Evolutionary conservation across 2,888 invertebrate species (phyloP).

Genomic region (Dicranocentrus wangi): DNA sequence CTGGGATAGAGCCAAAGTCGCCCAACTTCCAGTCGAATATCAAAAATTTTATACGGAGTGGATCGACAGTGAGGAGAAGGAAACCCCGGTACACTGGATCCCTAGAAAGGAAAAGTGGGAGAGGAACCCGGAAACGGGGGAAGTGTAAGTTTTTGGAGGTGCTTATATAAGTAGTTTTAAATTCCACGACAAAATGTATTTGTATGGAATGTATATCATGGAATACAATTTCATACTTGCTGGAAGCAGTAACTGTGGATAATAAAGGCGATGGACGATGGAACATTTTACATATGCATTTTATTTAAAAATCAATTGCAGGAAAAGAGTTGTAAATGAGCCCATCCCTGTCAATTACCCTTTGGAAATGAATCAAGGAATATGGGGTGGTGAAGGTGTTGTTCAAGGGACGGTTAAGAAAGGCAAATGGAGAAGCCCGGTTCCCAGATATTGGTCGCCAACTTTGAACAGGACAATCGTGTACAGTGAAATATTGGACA

Average conservation of each 20-base stretch:
- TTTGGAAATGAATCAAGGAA: slow-evolving; percentile 85
- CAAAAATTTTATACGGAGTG: slow-evolving; percentile 91
- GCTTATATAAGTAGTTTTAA: not conserved
- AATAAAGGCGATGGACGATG: too few species aligned
- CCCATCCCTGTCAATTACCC: slow-evolving; percentile 86
- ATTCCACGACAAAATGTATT: too few species aligned
- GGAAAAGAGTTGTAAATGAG: slow-evolving; percentile 83
- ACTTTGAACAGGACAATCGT: slow-evolving; percentile 85
- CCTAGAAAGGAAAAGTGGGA: slow-evolving; percentile 84
- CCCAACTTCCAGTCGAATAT: slow-evolving; percentile 83
- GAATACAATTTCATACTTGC: too few species aligned
- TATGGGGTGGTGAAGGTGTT: slow-evolving; percentile 98
- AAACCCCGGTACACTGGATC: slow-evolving; percentile 81
- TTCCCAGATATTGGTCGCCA: slow-evolving; percentile 93
- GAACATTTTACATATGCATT: too few species aligned
- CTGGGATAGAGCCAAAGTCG: slow-evolving; percentile 54
- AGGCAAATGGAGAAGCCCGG: slow-evolving; percentile 79
- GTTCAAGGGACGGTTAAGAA: slow-evolving; percentile 89
- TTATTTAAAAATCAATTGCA: slow-evolving; percentile 74
- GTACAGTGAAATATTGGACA: slow-evolving; percentile 91
- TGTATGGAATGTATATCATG: too few species aligned
- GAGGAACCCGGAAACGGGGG: slow-evolving; percentile 83
- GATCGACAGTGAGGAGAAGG: slow-evolving; percentile 79
- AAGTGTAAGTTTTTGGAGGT: slow-evolving; percentile 78
- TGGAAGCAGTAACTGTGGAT: too few species aligned